Evolutionary conservation across 2,888 invertebrate species (phyloP), one percentile per base, ranked within the genome.

Genomic region (Stramonita haemastoma): DNA sequence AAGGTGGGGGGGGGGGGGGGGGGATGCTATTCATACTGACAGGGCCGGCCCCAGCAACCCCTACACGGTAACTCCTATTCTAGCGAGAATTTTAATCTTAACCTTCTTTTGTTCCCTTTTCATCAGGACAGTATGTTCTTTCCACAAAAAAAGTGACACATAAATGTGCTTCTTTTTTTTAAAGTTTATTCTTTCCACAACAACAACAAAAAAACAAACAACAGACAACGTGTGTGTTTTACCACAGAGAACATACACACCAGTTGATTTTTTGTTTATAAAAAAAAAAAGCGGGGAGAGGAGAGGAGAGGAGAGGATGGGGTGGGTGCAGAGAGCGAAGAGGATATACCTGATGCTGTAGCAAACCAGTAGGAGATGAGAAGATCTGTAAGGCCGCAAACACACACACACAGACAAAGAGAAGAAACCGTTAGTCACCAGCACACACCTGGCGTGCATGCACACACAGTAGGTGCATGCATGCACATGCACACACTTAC

Each of bases 311-410:
- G 66, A 13, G 66, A 13, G 66, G 66, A 26, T 17, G 66, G 66
- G 66, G 66, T 66, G 13, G 19, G 13, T 22, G 66, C 66, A 66
- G 15, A 87, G 17, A 79, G 79, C 4, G 11, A 34, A 0, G 32
- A 60, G 26, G 32, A 32, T 60, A 34, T 87, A 87, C 87, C 87
- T 87, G 87, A 73, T 87, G 22, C 29, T 87, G 70, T 32, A 87
- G 87, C 34, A 36, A 26, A 15, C 73, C 87, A 56, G 34, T 87
- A 36, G 87, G 77, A n/a, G 87, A 87, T 13, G 77, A 36, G 56
- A 77, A 19, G 36, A 87, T 87, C 87, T 87, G 87, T n/a, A 77
- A 73, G 36, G 36, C 36, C 26, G 60, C 56, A 84, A 15, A 34
- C 34, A 22, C 8, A n/a, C n/a, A n/a, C 73, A 73, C 4, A 46